phyloP scores from a whole-genome alignment of 2,888 invertebrate species.

The Drosophila atripex region DNA sequence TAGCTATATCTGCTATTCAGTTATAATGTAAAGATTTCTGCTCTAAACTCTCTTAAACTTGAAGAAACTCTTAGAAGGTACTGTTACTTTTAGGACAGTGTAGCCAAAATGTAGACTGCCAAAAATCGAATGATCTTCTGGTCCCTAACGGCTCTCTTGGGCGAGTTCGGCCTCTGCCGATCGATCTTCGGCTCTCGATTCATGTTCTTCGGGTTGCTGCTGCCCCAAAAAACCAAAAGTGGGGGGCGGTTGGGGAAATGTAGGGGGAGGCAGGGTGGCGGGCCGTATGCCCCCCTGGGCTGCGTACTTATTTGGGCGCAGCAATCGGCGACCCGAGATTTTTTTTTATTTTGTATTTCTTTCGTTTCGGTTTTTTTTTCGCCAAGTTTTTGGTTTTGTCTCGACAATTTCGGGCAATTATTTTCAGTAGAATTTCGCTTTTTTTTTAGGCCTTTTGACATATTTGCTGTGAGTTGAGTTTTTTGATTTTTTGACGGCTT shows the following conservation, averaged over 20 bases:
- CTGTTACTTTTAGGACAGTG: constrained; percentile 14
- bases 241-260: not conserved
- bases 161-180: constrained; percentile 14
- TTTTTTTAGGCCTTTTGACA: constrained; percentile 23
- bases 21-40: too few species aligned
- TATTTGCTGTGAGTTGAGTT: constrained; percentile 29
- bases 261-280: not conserved
- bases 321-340: constrained; percentile 9
- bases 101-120: constrained; percentile 20
- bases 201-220: constrained; percentile 10
- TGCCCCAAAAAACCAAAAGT: constrained; percentile 5
- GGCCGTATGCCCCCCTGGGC: constrained; percentile 18
- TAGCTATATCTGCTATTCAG: too few species aligned
- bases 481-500: constrained; percentile 19
- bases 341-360: constrained; percentile 9
- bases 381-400: constrained; percentile 22
- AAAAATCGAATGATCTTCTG: constrained; percentile 33
- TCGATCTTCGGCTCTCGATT: constrained; percentile 6
- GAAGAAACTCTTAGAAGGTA: not conserved
- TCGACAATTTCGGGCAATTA: constrained; percentile 45
- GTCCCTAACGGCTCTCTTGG: constrained; percentile 7
- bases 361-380: constrained; percentile 17
- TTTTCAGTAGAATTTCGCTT: constrained; percentile 27
- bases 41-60: too few species aligned
- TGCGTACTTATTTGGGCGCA: constrained; percentile 48